A percentile compares a stretch with the other conserved stretches of the same genome.
phyloP scores from a whole-genome alignment of 2,113 vertebrate species.

The Azemiops feae region DNA sequence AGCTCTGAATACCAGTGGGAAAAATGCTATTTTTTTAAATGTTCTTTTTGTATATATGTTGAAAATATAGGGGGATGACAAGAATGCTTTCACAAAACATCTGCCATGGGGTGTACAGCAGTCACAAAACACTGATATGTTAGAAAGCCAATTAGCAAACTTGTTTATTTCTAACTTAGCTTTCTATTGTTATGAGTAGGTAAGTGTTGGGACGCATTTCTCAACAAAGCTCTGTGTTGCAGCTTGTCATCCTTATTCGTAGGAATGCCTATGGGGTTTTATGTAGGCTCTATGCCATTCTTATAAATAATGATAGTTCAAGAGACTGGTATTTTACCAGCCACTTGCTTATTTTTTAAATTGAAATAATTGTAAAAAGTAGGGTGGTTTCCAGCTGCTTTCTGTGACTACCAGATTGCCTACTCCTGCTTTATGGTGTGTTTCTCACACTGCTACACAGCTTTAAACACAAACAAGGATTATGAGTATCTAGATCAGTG shows the following conservation, averaged over 20 bases:
- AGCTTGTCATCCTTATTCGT: neutral
- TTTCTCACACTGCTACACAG: neutral
- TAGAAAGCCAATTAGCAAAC: neutral
- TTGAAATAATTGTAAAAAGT: neutral
- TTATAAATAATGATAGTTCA: neutral
- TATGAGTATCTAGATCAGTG: neutral
- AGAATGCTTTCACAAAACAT: neutral
- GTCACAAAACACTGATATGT: neutral
- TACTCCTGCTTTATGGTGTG: neutral
- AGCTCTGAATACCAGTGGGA: neutral
- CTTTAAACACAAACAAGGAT: neutral
- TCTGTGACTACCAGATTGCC: neutral
- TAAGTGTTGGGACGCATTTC: neutral
- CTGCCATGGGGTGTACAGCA: neutral
- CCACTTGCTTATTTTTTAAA: neutral
- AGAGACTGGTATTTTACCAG: neutral
- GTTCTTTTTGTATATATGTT: neutral
- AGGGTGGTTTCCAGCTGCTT: neutral
- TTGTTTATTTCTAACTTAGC: neutral
- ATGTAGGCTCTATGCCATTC: neutral
- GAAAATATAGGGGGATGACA: neutral
- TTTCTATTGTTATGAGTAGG: neutral
- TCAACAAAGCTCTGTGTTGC: neutral
- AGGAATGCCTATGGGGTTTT: neutral
- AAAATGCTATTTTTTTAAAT: neutral